Evolutionary conservation across 2,888 invertebrate species (phyloP).

Genomic region (Proisotoma minuta): DNA sequence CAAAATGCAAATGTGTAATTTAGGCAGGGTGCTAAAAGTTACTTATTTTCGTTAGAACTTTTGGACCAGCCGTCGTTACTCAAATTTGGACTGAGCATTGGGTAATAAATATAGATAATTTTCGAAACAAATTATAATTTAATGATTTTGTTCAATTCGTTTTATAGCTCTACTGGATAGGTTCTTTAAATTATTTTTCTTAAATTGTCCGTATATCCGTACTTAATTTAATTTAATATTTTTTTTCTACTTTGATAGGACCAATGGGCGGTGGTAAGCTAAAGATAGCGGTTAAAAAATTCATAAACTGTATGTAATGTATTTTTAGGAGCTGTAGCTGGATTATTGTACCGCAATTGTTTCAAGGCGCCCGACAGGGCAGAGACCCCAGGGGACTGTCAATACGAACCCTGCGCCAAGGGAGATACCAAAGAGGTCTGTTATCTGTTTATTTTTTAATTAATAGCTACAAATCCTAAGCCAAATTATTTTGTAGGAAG

Average conservation of each 20-base stretch:
- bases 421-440: conserved; percentile 46
- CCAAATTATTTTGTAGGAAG: no score
- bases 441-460: no score
- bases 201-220: no score
- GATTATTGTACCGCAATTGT: conserved; percentile 41
- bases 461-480: no score
- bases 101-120: conserved; percentile 29
- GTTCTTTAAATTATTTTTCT: no score
- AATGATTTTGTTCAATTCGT: conserved; percentile 8
- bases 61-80: conserved; percentile 43
- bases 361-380: conserved; percentile 28
- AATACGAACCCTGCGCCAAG: conserved; percentile 43
- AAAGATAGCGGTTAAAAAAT: not conserved
- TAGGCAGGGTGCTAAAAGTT: not conserved
- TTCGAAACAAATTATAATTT: conserved; percentile 1
- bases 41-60: conserved; percentile 23
- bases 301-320: not conserved
- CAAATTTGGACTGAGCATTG: conserved; percentile 45
- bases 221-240: no score
- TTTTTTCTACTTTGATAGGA: no score
- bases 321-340: conserved; percentile 43
- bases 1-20: not conserved
- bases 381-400: conserved; percentile 21
- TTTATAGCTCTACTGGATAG: conserved; percentile 41
- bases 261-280: conserved; percentile 37